A percentile compares a stretch with the other conserved stretches of the same genome.
Conservation (phyloP, 2,888 invertebrate species). For the Cryptus armator region DNA sequence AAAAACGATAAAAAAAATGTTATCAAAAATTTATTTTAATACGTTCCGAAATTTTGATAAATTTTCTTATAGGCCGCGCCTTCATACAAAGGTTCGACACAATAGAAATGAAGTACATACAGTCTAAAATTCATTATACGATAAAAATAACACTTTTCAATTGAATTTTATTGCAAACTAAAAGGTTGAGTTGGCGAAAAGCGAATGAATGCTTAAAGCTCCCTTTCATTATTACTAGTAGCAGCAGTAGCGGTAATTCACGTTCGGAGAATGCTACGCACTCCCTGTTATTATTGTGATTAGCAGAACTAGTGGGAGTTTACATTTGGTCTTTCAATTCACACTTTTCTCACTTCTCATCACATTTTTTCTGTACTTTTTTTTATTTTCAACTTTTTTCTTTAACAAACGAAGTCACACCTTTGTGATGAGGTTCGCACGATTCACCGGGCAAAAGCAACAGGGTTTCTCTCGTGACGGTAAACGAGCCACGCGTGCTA, state of each 20-base stretch:
- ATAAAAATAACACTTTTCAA: too few relatives aligned
- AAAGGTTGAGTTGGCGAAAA: too few relatives aligned
- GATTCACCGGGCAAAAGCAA: constrained; percentile 15
- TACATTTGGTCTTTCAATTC: background rate
- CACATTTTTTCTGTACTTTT: background rate
- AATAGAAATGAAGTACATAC: too few relatives aligned
- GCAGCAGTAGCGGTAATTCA: background rate
- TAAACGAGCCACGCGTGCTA: background rate
- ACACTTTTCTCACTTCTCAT: background rate
- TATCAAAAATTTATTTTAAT: background rate
- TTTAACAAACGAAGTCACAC: constrained; percentile 2
- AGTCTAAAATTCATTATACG: too few relatives aligned
- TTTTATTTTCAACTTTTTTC: constrained; percentile 10
- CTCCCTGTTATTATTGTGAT: too few relatives aligned
- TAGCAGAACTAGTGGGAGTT: too few relatives aligned
- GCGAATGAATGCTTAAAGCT: too few relatives aligned
- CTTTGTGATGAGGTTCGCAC: background rate
- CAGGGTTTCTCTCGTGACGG: background rate
- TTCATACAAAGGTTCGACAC: too few relatives aligned
- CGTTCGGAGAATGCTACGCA: background rate
- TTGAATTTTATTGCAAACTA: too few relatives aligned
- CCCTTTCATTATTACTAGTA: too few relatives aligned
- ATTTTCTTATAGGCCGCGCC: too few relatives aligned
- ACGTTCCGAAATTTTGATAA: background rate
- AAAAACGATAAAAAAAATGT: background rate